These are phyloP conservation scores for Gila robusta DNA, from an alignment of 2,797 vertebrate species.

Conservation along the genomic window DNA sequence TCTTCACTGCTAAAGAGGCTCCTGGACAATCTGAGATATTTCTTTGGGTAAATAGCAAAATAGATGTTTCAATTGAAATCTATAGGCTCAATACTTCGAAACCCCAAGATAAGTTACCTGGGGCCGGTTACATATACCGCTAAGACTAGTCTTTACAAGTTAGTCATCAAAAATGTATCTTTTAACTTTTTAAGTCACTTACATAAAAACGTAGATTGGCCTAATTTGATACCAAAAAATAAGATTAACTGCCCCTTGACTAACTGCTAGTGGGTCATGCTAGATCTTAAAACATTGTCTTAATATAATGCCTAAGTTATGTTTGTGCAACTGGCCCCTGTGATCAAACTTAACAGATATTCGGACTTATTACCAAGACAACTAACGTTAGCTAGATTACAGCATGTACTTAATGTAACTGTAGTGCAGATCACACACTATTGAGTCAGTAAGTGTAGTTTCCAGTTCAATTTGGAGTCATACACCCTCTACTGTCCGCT, in stretches of 20 bases:
- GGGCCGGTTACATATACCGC: not conserved
- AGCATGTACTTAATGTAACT: not conserved
- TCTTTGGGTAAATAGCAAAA: not conserved
- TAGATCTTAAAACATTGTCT: not conserved
- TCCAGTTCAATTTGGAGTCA: slow-evolving; percentile 31
- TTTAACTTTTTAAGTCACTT: not conserved
- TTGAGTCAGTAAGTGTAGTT: slow-evolving; percentile 22
- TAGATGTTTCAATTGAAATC: not conserved
- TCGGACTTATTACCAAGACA: not conserved
- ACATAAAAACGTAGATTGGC: not conserved
- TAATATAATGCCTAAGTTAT: not conserved
- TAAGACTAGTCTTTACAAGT: not conserved
- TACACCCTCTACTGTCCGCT: slow-evolving; percentile 50
- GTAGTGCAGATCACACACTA: not conserved
- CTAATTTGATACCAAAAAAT: not conserved
- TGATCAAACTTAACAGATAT: not conserved
- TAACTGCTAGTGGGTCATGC: not conserved
- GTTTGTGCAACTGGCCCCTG: not conserved
- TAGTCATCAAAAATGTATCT: not conserved
- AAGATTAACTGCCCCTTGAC: too few relatives aligned
- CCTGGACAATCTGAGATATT: not conserved
- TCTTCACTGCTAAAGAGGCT: not conserved
- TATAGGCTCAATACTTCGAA: not conserved
- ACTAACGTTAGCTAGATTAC: not conserved
- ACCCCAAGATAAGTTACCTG: not conserved